These are phyloP conservation scores for Motacilla tschutschensis DNA, from an alignment of 2,113 vertebrate species.

Conservation along the genomic window DNA sequence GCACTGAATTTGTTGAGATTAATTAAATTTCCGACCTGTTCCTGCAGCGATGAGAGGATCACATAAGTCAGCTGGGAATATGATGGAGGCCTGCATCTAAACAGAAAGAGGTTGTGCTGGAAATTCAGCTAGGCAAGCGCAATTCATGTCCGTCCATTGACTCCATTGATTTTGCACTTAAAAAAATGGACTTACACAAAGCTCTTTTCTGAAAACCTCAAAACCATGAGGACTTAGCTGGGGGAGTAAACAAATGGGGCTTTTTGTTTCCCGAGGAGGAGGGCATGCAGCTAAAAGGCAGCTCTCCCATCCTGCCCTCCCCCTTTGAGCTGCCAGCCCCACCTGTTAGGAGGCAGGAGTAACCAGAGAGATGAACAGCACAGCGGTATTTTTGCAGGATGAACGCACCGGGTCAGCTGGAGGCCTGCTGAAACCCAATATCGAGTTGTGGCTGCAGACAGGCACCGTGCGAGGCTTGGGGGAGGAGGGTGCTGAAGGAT, in stretches of 20 bases:
- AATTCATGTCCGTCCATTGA: neutral
- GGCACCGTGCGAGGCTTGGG: neutral
- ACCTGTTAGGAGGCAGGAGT: conserved; percentile 44
- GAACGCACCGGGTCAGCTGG: conserved; percentile 44
- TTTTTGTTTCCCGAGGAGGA: neutral
- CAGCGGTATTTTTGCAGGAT: conserved; percentile 49
- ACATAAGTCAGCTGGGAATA: neutral
- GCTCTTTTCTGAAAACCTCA: neutral
- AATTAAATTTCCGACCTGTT: neutral
- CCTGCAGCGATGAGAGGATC: neutral
- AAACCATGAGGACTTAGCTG: neutral
- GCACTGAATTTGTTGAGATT: neutral
- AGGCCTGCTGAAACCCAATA: conserved; percentile 56
- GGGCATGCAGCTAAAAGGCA: neutral
- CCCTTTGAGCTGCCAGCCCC: neutral
- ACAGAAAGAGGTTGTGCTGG: neutral
- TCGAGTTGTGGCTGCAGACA: neutral
- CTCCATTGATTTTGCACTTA: neutral
- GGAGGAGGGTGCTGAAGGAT: conserved; percentile 42
- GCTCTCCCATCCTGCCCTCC: neutral
- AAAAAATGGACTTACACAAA: neutral
- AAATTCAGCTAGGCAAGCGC: neutral
- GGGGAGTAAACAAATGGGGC: neutral
- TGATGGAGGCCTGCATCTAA: neutral
- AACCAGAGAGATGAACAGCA: conserved; percentile 34